Conservation (phyloP, 2,113 vertebrate genomes). For the Dasyurus viverrinus region DNA sequence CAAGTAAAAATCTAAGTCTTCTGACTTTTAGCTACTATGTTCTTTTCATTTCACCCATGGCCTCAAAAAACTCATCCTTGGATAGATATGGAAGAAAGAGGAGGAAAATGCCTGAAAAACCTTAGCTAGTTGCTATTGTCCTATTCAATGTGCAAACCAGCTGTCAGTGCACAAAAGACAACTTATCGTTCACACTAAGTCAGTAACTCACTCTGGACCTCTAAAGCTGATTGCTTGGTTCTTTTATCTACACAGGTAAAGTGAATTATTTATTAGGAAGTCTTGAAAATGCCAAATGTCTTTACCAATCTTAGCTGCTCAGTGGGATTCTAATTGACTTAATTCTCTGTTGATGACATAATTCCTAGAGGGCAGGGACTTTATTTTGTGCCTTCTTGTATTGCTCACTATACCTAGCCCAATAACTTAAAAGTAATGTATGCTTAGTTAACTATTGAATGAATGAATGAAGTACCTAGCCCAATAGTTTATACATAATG, state of each 20-base stretch:
- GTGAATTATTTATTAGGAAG: constrained; percentile 68
- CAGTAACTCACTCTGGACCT: neutral
- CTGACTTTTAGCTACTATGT: neutral
- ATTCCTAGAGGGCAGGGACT: constrained; percentile 63
- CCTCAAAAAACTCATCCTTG: neutral
- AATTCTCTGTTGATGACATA: constrained; percentile 69
- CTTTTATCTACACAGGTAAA: constrained; percentile 60
- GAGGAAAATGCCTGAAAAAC: neutral
- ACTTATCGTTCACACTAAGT: constrained; percentile 29
- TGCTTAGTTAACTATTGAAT: constrained; percentile 71
- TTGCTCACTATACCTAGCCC: constrained; percentile 65
- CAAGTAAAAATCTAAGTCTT: neutral
- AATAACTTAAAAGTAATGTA: constrained; percentile 43
- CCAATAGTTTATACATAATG: constrained; percentile 43
- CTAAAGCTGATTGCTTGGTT: constrained; percentile 31
- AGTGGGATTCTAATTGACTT: constrained; percentile 76
- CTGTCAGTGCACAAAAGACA: constrained; percentile 45
- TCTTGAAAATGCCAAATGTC: constrained; percentile 69
- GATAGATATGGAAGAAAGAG: neutral
- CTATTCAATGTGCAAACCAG: constrained; percentile 5
- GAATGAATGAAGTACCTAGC: constrained; percentile 62
- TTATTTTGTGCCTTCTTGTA: constrained; percentile 66
- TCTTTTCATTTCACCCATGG: neutral
- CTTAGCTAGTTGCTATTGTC: neutral
- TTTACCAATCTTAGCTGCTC: constrained; percentile 67